Percentiles rank a stretch among this genome's conserved stretches.
Conservation (phyloP, 2,113 vertebrate species). For the Cololabis saira region DNA sequence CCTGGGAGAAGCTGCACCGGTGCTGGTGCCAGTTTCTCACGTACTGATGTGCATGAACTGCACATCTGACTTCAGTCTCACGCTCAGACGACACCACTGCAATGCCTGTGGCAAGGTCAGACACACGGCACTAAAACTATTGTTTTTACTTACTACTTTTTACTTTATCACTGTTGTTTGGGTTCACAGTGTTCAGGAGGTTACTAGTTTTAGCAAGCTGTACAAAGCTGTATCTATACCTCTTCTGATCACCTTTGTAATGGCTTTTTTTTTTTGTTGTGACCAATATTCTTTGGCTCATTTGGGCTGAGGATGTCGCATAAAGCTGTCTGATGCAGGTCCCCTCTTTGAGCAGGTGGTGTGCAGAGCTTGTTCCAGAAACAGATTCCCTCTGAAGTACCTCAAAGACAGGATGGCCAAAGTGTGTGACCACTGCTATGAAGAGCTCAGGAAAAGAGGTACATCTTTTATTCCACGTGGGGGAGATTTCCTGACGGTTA, state of each 20-base stretch:
- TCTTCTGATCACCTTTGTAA: not conserved
- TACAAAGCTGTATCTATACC: rapidly evolving
- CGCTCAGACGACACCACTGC: constrained; percentile 92
- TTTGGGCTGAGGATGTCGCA: not conserved
- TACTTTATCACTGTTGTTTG: not conserved
- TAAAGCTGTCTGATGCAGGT: not conserved
- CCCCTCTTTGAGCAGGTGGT: constrained; percentile 85
- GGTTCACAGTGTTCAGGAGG: not conserved
- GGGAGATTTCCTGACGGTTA: no score
- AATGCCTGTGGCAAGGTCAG: constrained; percentile 95
- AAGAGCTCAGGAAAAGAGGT: constrained; percentile 91
- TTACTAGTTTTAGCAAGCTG: not conserved
- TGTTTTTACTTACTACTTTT: no score
- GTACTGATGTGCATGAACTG: constrained; percentile 99
- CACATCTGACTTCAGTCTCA: constrained; percentile 93
- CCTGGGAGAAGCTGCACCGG: constrained; percentile 91
- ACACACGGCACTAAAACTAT: not conserved
- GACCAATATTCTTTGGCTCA: not conserved
- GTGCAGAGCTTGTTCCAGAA: constrained; percentile 93
- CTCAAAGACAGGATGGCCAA: constrained; percentile 94
- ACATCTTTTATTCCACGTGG: constrained; percentile 16
- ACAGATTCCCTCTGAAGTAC: constrained; percentile 96
- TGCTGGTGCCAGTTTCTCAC: constrained; percentile 90
- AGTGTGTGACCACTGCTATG: constrained; percentile 93
- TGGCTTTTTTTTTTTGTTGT: not conserved